Conservation (phyloP, 2,113 vertebrate genomes). For the Murina feae region DNA sequence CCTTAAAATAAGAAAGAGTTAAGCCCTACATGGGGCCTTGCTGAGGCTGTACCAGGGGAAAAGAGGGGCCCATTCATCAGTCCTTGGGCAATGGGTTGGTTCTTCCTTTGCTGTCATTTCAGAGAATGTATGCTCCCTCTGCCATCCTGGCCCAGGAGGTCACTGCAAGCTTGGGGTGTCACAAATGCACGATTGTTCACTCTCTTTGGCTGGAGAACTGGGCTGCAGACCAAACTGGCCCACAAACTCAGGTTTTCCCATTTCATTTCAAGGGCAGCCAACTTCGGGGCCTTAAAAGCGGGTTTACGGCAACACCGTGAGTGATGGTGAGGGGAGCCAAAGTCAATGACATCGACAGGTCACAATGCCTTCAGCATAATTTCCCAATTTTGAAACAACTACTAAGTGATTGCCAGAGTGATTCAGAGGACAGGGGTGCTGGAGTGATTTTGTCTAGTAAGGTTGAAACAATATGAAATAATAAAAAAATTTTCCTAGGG, state of each 20-base stretch:
- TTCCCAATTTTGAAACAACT: conserved; percentile 37
- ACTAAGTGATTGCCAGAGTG: conserved; percentile 24
- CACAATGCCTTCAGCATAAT: not conserved
- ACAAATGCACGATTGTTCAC: conserved; percentile 56
- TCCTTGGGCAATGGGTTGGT: conserved; percentile 27
- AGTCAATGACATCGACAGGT: conserved; percentile 9
- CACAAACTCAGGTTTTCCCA: conserved; percentile 53
- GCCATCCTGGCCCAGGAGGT: conserved; percentile 51
- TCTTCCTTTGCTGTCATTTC: conserved; percentile 39
- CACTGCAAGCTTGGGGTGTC: conserved; percentile 22
- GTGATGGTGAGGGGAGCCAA: conserved; percentile 14
- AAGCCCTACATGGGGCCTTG: not conserved
- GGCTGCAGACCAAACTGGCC: conserved; percentile 51
- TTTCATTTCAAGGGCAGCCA: conserved; percentile 52
- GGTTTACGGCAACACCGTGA: conserved; percentile 27
- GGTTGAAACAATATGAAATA: conserved; percentile 14
- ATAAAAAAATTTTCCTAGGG: not conserved
- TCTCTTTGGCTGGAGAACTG: not conserved
- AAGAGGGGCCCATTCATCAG: conserved; percentile 36
- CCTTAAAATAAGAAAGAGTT: conserved; percentile 18
- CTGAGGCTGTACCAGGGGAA: not conserved
- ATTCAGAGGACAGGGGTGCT: not conserved
- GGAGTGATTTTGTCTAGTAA: not conserved
- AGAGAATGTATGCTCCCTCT: conserved; percentile 12
- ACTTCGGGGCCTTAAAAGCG: conserved; percentile 10